Conservation (phyloP, 2,797 vertebrate species). For the Bradypodion ventrale region DNA sequence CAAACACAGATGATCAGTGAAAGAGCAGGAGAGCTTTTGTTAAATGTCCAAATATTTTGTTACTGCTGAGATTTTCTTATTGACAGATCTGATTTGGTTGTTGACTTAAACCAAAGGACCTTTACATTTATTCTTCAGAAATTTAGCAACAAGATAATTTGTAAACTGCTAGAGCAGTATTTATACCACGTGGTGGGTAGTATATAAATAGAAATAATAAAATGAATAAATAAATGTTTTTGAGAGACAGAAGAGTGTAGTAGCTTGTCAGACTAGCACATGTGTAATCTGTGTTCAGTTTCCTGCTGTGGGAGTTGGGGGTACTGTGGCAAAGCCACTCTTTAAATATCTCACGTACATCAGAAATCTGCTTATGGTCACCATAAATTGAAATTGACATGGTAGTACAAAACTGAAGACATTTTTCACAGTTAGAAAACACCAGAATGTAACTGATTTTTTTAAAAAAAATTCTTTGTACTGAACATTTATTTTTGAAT, state of each 20-base stretch:
- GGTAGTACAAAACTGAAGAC: neutral
- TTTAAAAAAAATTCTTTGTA: slow-evolving; percentile 14
- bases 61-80: neutral
- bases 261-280: too few relatives aligned
- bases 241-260: too few relatives aligned
- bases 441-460: neutral
- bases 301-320: too few relatives aligned
- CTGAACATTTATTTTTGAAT: neutral
- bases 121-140: neutral
- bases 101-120: neutral
- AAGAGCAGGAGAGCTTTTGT: neutral
- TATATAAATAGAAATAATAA: too few relatives aligned
- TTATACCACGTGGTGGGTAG: too few relatives aligned
- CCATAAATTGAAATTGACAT: too few relatives aligned
- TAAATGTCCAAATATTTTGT: neutral
- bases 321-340: too few relatives aligned
- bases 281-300: too few relatives aligned
- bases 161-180: too few relatives aligned
- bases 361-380: too few relatives aligned
- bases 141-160: neutral
- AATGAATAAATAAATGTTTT: too few relatives aligned
- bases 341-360: too few relatives aligned
- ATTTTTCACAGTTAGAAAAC: slow-evolving; percentile 22
- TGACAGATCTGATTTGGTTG: neutral
- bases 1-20: fast-evolving